Conservation (phyloP, 1,140 invertebrate genomes). For the Contarinia nasturtii region DNA sequence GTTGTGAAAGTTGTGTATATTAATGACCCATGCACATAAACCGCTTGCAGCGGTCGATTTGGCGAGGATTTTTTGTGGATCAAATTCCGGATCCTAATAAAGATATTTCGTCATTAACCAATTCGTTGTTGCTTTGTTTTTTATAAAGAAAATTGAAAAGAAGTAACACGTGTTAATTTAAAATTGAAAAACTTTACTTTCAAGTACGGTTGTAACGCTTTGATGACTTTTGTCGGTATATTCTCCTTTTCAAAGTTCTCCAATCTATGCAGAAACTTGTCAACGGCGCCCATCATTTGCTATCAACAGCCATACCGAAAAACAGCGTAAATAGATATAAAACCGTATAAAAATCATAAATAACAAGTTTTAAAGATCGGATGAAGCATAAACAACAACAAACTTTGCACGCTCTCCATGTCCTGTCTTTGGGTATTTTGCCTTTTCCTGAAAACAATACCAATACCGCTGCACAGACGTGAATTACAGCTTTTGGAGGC, state of each 20-base stretch:
- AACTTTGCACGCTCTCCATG: conserved; percentile 80
- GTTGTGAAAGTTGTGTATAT: conserved; percentile 79
- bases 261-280: conserved; percentile 68
- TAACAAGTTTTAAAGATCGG: background rate
- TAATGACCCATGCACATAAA: conserved; percentile 85
- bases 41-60: conserved; percentile 83
- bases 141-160: too few relatives aligned
- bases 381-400: background rate
- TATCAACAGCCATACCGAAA: background rate
- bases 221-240: conserved; percentile 72
- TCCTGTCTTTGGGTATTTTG: conserved; percentile 79
- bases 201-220: conserved; percentile 39
- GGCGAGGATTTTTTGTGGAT: conserved; percentile 60
- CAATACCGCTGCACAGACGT: conserved; percentile 71
- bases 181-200: conserved; percentile 5
- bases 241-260: conserved; percentile 88
- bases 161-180: too few relatives aligned
- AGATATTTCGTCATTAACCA: background rate
- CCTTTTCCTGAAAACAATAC: conserved; percentile 69
- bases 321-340: background rate
- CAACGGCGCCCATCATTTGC: conserved; percentile 42
- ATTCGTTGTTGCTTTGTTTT: too few relatives aligned
- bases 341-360: background rate
- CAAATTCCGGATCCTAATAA: conserved; percentile 52
- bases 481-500: conserved; percentile 62